phyloP scores from a whole-genome alignment of 2,113 vertebrate genomes.

The Lontra canadensis region DNA sequence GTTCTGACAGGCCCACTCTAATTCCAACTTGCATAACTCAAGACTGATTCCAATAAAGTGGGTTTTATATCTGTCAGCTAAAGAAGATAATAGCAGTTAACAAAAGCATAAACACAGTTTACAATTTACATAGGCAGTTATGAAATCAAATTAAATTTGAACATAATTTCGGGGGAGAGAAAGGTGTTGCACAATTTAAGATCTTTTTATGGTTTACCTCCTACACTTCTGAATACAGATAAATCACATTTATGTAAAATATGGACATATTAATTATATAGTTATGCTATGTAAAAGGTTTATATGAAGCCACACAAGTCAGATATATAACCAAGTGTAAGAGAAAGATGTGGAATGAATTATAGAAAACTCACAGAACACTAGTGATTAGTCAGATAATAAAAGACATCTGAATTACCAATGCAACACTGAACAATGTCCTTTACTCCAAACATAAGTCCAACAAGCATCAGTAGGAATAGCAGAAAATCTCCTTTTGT shows the following conservation, averaged over 20 bases:
- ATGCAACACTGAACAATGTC: not conserved
- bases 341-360: not conserved
- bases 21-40: not conserved
- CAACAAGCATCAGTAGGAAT: not conserved
- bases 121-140: not conserved
- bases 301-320: not conserved
- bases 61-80: not conserved
- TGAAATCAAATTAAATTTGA: not conserved
- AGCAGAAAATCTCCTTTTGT: not conserved
- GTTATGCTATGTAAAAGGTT: not conserved
- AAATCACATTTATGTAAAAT: not conserved
- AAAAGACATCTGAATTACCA: not conserved
- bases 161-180: not conserved
- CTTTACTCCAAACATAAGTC: not conserved
- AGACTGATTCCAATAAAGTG: not conserved
- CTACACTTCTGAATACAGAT: not conserved
- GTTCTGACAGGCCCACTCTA: not conserved
- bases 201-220: not conserved
- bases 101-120: not conserved
- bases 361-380: not conserved
- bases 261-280: not conserved
- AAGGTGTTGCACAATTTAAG: not conserved
- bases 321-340: not conserved
- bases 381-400: not conserved
- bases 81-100: not conserved